phyloP scores from a whole-genome alignment of 2,888 invertebrate genomes.

The Pemphredon lugubris region DNA sequence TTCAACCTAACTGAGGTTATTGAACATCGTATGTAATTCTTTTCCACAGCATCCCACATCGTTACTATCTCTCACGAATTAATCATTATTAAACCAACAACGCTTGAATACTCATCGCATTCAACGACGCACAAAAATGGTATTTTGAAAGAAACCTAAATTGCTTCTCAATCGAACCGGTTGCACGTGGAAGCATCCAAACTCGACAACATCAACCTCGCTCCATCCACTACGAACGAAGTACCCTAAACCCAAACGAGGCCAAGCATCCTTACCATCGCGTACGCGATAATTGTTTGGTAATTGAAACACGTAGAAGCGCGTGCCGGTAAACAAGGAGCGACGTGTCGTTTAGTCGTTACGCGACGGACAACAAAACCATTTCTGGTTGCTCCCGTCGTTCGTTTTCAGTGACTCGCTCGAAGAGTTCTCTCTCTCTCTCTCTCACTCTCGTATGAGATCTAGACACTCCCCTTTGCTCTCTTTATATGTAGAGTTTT shows the following conservation, averaged over 20 bases:
- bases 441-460: too few relatives aligned
- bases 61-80: too few relatives aligned
- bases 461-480: slow-evolving; percentile 48
- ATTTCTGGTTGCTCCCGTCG: slow-evolving; percentile 18
- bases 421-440: slow-evolving; percentile 25
- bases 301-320: slow-evolving; percentile 57
- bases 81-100: too few relatives aligned
- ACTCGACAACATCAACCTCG: slow-evolving; percentile 4
- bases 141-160: slow-evolving; percentile 21
- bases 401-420: slow-evolving; percentile 18
- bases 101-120: too few relatives aligned
- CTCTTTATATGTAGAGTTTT: slow-evolving; percentile 28
- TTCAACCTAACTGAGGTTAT: too few relatives aligned
- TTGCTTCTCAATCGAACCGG: slow-evolving; percentile 52
- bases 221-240: slow-evolving; percentile 2
- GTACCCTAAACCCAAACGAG: too few relatives aligned
- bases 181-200: slow-evolving; percentile 31
- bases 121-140: too few relatives aligned
- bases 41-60: too few relatives aligned
- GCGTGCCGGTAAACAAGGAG: slow-evolving; percentile 43
- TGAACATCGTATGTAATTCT: too few relatives aligned
- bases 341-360: slow-evolving; percentile 22
- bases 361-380: slow-evolving; percentile 14
- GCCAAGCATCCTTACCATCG: slow-evolving; percentile 11
- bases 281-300: slow-evolving; percentile 48